Conservation (phyloP, 2,113 vertebrate genomes). For the Chauna torquata region DNA sequence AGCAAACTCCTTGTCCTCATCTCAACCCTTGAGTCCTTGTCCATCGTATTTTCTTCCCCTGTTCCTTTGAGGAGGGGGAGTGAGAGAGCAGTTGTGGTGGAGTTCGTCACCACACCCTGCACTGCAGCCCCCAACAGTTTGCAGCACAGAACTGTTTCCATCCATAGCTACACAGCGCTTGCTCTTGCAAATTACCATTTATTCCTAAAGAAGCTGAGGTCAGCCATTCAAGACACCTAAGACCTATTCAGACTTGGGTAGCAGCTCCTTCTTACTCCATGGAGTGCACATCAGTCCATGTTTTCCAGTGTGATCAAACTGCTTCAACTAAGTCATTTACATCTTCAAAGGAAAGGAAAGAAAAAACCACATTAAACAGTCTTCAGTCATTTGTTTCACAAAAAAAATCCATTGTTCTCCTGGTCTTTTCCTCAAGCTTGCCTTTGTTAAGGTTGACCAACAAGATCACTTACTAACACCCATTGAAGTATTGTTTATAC, state of each 20-base stretch:
- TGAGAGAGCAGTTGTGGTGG: no score
- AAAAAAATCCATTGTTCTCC: background rate
- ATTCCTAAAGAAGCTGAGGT: accelerated
- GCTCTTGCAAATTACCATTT: background rate
- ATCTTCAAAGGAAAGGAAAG: background rate
- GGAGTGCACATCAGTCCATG: accelerated
- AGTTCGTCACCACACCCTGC: no score
- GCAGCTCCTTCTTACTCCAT: background rate
- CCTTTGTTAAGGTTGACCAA: background rate
- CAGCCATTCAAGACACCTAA: background rate
- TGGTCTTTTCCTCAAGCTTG: background rate
- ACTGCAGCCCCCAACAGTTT: background rate
- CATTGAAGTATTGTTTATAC: background rate
- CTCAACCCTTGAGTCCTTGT: no score
- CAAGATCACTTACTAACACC: background rate
- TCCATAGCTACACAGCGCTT: background rate
- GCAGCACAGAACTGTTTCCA: accelerated
- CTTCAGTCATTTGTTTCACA: background rate
- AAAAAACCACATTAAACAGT: background rate
- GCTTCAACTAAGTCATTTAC: background rate
- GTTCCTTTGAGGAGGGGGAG: no score
- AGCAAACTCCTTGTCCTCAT: no score
- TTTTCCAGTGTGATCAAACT: background rate
- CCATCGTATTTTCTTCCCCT: no score
- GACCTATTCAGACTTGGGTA: background rate